Conservation (phyloP, 2,113 vertebrate genomes). For the Herpailurus yagouaroundi region DNA sequence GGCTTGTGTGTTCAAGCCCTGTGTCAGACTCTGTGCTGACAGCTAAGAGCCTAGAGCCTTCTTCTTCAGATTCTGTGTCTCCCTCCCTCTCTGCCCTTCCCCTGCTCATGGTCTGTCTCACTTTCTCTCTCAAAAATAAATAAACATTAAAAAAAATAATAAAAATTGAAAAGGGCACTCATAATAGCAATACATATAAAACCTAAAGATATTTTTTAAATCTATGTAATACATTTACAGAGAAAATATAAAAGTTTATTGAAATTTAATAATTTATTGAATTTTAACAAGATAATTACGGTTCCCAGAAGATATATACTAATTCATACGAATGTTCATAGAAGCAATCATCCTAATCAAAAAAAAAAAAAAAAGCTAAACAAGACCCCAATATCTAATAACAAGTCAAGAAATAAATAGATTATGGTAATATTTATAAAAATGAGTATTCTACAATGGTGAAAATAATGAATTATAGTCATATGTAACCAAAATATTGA, state of each 20-base stretch:
- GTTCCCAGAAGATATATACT: not conserved
- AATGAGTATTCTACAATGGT: not conserved
- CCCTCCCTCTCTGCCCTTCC: no score
- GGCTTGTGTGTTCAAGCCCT: no score
- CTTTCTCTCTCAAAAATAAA: no score
- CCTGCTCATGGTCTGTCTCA: no score
- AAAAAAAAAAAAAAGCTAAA: not conserved
- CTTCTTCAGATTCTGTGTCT: no score
- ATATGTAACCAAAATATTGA: not conserved
- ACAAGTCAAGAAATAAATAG: not conserved
- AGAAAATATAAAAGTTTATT: not conserved
- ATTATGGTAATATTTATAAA: not conserved
- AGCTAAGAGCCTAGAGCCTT: no score
- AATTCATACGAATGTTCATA: not conserved
- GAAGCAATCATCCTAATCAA: not conserved
- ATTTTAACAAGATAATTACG: not conserved
- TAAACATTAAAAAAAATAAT: no score
- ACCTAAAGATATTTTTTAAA: not conserved
- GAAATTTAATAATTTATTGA: not conserved
- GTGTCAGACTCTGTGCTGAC: no score
- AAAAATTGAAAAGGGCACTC: not conserved
- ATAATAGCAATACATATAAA: not conserved
- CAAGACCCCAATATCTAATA: not conserved
- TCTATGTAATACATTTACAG: not conserved
- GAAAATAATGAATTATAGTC: not conserved